Evolutionary conservation across 2,113 vertebrate species (phyloP), one percentile per base, ranked within the genome.

Genomic region (Pitta sordida): DNA sequence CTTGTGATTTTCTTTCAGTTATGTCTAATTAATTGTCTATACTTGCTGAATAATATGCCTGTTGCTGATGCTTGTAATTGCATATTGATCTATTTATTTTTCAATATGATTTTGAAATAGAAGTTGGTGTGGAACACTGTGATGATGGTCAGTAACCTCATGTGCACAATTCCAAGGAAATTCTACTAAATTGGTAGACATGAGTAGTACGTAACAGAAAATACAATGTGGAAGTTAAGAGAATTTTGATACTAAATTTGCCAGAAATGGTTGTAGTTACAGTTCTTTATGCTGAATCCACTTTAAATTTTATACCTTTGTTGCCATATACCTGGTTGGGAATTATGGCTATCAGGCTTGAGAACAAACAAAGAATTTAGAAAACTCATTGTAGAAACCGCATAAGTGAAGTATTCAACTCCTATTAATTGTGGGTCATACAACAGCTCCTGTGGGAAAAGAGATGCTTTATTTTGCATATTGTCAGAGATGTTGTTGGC

Each of bases 11-110:
- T 86, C 51, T 69, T 93, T 80, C 76, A 29, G 4, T 77, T 83
- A n/a, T 91, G 85, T 75, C 48, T 56, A 69, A 86, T 77, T 81
- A 94, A 83, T 84, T 83, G 39, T 63, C 59, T 52, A 44, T 48
- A 53, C 63, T 63, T 63, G 30, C 39, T 91, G 68, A 77, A 67
- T 90, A 29, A 63, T 70, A 81, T 0, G 20, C 60, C 60, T 63
- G 27, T 81, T 95, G 64, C 48, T 73, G 58, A 55, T 52, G 27
- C 20, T 93, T 83, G 27, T 91, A 90, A 94, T 91, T 93, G 32
- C 29, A 14, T 91, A 95, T 93, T 0, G 37, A 96, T 84, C 83
- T 77, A 64, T 94, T 89, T 89, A 34, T 93, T 86, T 95, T 93
- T 51, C 62, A 65, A 27, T 86, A 44, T 91, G 48, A 76, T 69